Evolutionary conservation across 2,888 invertebrate genomes (phyloP), one percentile per base, ranked within the genome.

Genomic region (Myathropa florea): DNA sequence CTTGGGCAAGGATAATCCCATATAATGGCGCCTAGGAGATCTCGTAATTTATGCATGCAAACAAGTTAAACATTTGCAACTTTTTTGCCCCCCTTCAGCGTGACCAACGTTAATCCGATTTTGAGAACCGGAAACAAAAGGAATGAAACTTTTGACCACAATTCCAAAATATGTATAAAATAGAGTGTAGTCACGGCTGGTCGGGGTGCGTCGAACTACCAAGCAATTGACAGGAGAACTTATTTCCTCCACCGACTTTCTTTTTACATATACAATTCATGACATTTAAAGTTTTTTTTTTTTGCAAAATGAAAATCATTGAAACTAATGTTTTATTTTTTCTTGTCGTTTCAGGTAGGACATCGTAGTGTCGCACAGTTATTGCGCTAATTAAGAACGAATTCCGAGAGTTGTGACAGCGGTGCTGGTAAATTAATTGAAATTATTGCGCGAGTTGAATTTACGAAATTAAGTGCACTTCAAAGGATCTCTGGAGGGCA

Each of bases 61-160:
- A 71, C 78, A 78, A 82, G 77, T 82, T 83, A 75, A 78, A 77
- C 63, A 68, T 64, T 83, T 78, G 78, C 73, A 86, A 85, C 55
- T 76, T 81, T 36, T 61, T 28, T 28, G 59, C 30, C 21, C 12
- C 30, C 18, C 24, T 12, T 23, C 28, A 23, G 26, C 10, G 46
- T 23, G 57, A 10, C 12, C 21, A 64, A 75, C 67, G 61, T 75
- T 86, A 86, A 86, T 86, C 85, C 70, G 73, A 76, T 78, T 86
- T 67, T 0, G 24, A 23, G 46, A 36, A 36, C 53, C 63, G 59
- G 63, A 80, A 80, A 70, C 63, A 60, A 84, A 81, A 23, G 46
- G 46, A 46, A 46, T 12, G 33, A 73, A 61, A 78, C 36, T 78
- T 78, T 60, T 0, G n/a, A 28, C 72, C 68, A 67, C 63, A 80